Conservation (phyloP, 2,113 vertebrate genomes). For the Ceuthmochares aereus region DNA sequence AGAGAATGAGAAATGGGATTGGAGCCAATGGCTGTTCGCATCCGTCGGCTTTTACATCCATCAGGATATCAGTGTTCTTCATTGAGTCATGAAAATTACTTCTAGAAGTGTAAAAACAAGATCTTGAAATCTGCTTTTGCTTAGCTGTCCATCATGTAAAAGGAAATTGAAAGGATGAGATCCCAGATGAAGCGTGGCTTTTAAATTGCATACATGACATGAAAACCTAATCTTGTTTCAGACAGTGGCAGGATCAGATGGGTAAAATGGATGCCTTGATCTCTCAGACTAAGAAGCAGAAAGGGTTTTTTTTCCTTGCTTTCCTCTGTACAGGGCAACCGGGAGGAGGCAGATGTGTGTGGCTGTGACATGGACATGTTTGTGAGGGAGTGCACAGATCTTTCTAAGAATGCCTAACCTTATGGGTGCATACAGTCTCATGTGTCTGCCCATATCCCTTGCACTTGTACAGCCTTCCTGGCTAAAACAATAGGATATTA, state of each 20-base stretch:
- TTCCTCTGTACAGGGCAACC: not conserved
- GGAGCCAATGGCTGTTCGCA: accelerated
- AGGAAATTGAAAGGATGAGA: constrained; percentile 21
- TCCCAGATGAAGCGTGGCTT: constrained; percentile 14
- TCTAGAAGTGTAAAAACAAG: constrained; percentile 9
- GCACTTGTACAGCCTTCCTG: not conserved
- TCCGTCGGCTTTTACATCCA: not conserved
- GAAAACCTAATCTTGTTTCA: not conserved
- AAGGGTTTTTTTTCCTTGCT: not conserved
- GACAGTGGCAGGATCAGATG: constrained; percentile 18
- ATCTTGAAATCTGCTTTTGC: not conserved
- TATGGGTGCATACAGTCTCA: accelerated
- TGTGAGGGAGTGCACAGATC: not conserved
- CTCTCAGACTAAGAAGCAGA: not conserved
- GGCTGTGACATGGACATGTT: not conserved
- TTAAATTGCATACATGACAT: not conserved
- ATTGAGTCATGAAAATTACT: not conserved
- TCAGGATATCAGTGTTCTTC: not conserved
- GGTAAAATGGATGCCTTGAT: not conserved
- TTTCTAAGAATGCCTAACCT: accelerated
- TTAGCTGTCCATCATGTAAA: not conserved
- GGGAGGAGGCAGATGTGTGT: not conserved
- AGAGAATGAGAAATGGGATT: not conserved
- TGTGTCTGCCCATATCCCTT: accelerated
- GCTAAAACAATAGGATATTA: not conserved